These are phyloP conservation scores for Carassius carassius DNA, from an alignment of 2,113 vertebrate genomes.

Conservation along the genomic window DNA sequence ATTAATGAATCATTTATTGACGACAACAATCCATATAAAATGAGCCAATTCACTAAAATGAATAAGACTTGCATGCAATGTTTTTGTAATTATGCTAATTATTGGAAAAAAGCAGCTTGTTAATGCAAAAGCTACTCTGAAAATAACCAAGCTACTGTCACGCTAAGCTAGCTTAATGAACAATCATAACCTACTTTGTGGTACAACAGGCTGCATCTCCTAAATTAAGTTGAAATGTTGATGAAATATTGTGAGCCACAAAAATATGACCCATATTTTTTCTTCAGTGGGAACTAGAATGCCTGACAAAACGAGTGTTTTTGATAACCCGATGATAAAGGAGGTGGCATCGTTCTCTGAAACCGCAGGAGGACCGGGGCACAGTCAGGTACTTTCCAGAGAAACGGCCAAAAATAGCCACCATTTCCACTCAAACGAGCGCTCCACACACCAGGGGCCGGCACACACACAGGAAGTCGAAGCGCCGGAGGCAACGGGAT, in stretches of 20 bases:
- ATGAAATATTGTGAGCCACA: not conserved
- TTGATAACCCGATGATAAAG: not conserved
- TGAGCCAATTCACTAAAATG: not conserved
- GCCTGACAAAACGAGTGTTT: not conserved
- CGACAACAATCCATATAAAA: not conserved
- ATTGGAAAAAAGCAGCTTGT: not conserved
- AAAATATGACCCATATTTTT: slow-evolving; percentile 17
- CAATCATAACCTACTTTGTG: not conserved
- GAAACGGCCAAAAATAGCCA: slow-evolving; percentile 53
- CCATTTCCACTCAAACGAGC: slow-evolving; percentile 49
- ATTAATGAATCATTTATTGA: not conserved
- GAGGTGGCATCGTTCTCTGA: slow-evolving; percentile 17
- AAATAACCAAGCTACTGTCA: not conserved
- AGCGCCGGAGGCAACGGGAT: slow-evolving; percentile 3
- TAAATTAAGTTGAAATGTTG: not conserved
- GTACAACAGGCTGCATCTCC: not conserved
- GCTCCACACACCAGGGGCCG: slow-evolving; percentile 42
- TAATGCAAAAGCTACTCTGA: not conserved
- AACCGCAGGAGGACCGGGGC: not conserved
- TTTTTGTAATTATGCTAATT: not conserved
- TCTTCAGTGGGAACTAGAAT: not conserved
- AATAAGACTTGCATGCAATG: not conserved
- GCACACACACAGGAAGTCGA: slow-evolving; percentile 20
- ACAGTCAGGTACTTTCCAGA: slow-evolving; percentile 49
- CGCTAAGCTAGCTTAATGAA: not conserved